Percentiles rank a stretch among this genome's conserved stretches.
phyloP scores from a whole-genome alignment of 2,888 invertebrate species.

The Antitype chi region DNA sequence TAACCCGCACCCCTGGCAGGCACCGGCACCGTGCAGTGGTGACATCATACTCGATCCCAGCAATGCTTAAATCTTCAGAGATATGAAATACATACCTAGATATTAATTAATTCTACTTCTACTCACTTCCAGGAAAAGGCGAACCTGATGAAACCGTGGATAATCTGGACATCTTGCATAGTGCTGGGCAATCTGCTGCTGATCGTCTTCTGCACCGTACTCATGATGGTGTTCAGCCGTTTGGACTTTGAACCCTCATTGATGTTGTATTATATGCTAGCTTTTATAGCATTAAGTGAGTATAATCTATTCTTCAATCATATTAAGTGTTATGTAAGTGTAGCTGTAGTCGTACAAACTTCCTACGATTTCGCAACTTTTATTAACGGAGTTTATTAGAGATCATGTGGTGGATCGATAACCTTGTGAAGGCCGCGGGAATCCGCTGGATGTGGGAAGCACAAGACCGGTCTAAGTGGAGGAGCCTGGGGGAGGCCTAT shows the following conservation, averaged over 20 bases:
- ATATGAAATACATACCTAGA: background rate
- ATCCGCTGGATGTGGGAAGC: too few relatives aligned
- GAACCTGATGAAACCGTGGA: conserved; percentile 81
- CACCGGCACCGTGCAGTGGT: background rate
- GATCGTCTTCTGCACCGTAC: conserved; percentile 80
- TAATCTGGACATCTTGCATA: conserved; percentile 83
- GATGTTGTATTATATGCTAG: conserved; percentile 73
- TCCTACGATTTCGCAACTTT: too few relatives aligned
- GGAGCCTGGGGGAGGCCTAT: too few relatives aligned
- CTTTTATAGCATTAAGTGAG: conserved; percentile 79
- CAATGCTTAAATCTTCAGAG: background rate
- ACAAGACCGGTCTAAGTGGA: too few relatives aligned
- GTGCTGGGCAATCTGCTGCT: conserved; percentile 75
- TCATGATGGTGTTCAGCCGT: conserved; percentile 75
- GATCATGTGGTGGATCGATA: too few relatives aligned
- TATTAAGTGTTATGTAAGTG: background rate
- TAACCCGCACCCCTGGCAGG: too few relatives aligned
- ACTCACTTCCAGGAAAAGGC: conserved; percentile 77
- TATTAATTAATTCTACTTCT: conserved; percentile 35
- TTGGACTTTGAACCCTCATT: conserved; percentile 68
- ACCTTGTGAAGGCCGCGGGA: too few relatives aligned
- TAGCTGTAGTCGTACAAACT: too few relatives aligned
- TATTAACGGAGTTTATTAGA: too few relatives aligned
- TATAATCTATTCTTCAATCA: conserved; percentile 31
- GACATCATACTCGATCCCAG: too few relatives aligned